A percentile compares a stretch with the other conserved stretches of the same genome.
Evolutionary conservation across 2,113 vertebrate species (phyloP).

Genomic region (Nothoprocta pentlandii): DNA sequence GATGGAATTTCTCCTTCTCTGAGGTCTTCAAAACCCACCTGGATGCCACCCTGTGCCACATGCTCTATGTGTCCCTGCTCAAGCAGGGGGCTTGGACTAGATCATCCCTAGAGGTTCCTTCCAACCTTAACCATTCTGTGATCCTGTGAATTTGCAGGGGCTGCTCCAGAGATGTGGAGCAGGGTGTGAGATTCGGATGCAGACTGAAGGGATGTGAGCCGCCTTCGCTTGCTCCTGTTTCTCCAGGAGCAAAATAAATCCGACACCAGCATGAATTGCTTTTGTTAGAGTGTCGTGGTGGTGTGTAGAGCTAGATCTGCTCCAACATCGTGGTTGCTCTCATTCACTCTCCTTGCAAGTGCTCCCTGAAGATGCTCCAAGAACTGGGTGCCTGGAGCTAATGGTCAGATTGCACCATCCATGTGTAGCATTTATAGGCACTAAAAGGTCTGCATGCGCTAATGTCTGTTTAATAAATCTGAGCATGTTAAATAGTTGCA

Average conservation of each 20-base stretch:
- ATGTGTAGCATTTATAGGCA: background rate
- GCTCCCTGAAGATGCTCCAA: background rate
- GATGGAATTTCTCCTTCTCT: background rate
- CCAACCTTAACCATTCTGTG: too few species aligned
- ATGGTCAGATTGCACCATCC: background rate
- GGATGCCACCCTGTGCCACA: too few species aligned
- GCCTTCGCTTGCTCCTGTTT: background rate
- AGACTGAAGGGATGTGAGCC: background rate
- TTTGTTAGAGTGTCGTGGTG: background rate
- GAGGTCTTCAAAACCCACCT: too few species aligned
- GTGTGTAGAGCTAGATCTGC: background rate
- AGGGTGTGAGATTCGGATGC: background rate
- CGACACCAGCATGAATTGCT: background rate
- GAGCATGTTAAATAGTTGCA: background rate
- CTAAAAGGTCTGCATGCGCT: background rate
- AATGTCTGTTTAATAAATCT: background rate
- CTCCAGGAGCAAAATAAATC: background rate
- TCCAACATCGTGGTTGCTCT: background rate
- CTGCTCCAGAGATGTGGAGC: background rate
- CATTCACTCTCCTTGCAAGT: background rate
- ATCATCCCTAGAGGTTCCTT: too few species aligned
- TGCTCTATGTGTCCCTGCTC: too few species aligned
- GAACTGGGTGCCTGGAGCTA: background rate
- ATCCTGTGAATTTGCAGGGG: background rate
- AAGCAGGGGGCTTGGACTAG: too few species aligned